phyloP scores from a whole-genome alignment of 1,140 invertebrate species.

The Lycorma delicatula region DNA sequence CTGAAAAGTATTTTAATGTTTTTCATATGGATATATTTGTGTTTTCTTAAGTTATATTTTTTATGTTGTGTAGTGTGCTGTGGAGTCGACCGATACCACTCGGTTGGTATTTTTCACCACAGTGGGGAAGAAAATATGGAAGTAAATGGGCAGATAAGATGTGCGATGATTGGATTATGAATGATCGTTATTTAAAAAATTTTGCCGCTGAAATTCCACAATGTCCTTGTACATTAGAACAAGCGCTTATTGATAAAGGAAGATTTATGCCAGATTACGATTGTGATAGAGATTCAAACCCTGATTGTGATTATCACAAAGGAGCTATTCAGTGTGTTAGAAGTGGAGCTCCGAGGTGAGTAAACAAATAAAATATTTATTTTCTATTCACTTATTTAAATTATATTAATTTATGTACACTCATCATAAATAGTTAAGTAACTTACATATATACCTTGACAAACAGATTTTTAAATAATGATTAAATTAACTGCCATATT shows the following conservation, averaged over 20 bases:
- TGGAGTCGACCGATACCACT: slow-evolving; percentile 88
- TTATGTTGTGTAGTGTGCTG: slow-evolving; percentile 48
- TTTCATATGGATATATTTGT: too few species aligned
- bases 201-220: slow-evolving; percentile 71
- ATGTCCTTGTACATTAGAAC: slow-evolving; percentile 87
- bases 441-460: too few species aligned
- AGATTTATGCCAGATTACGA: slow-evolving; percentile 82
- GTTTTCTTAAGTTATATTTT: too few species aligned
- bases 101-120: slow-evolving; percentile 82
- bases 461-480: too few species aligned
- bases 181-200: slow-evolving; percentile 78
- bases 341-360: slow-evolving; percentile 83
- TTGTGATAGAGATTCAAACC: slow-evolving; percentile 87
- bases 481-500: too few species aligned
- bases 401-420: neutral
- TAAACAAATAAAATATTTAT: slow-evolving; percentile 3
- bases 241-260: slow-evolving; percentile 85
- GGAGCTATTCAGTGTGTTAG: slow-evolving; percentile 86
- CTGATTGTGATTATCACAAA: slow-evolving; percentile 79
- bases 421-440: too few species aligned
- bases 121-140: slow-evolving; percentile 74
- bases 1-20: too few species aligned
- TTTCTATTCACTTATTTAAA: neutral
- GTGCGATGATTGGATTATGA: slow-evolving; percentile 82
- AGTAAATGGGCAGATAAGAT: slow-evolving; percentile 68